A percentile compares a stretch with the other conserved stretches of the same genome.
phyloP scores from a whole-genome alignment of 1,140 invertebrate genomes.

The Drosophila lacteicornis region DNA sequence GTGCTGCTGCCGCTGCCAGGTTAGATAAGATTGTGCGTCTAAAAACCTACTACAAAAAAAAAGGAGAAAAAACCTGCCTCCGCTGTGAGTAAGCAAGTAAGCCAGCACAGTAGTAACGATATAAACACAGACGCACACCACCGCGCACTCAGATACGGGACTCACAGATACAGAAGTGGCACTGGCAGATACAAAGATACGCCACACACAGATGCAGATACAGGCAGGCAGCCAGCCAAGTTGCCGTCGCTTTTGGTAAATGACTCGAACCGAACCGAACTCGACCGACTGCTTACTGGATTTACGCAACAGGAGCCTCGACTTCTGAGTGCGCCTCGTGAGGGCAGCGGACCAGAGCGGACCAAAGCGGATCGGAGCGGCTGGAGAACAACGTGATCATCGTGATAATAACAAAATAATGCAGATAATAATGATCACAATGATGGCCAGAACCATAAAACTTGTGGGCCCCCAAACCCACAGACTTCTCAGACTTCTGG shows the following conservation, averaged over 20 bases:
- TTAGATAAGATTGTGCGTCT: conserved; percentile 83
- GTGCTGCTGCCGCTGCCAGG: conserved; percentile 59
- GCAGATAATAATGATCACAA: conserved; percentile 51
- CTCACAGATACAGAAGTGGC: conserved; percentile 20
- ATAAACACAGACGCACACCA: conserved; percentile 50
- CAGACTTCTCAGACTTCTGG: neutral
- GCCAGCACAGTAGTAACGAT: conserved; percentile 58
- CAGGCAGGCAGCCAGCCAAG: conserved; percentile 41
- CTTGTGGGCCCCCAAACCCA: conserved; percentile 22
- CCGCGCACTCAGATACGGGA: neutral
- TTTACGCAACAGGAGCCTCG: conserved; percentile 80
- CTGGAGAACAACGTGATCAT: conserved; percentile 61
- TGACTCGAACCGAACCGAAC: conserved; percentile 63
- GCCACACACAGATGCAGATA: conserved; percentile 29
- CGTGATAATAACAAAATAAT: conserved; percentile 64
- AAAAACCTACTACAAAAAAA: conserved; percentile 39
- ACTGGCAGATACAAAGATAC: conserved; percentile 36
- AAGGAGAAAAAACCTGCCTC: conserved; percentile 58
- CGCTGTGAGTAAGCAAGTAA: conserved; percentile 56
- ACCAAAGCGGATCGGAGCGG: conserved; percentile 3
- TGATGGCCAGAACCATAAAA: conserved; percentile 46
- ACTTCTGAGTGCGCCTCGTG: conserved; percentile 60
- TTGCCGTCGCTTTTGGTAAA: conserved; percentile 64
- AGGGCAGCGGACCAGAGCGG: neutral
- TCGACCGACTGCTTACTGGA: conserved; percentile 76